Evolutionary conservation across 2,888 invertebrate species (phyloP).

Genomic region (Leptopterna dolabrata): DNA sequence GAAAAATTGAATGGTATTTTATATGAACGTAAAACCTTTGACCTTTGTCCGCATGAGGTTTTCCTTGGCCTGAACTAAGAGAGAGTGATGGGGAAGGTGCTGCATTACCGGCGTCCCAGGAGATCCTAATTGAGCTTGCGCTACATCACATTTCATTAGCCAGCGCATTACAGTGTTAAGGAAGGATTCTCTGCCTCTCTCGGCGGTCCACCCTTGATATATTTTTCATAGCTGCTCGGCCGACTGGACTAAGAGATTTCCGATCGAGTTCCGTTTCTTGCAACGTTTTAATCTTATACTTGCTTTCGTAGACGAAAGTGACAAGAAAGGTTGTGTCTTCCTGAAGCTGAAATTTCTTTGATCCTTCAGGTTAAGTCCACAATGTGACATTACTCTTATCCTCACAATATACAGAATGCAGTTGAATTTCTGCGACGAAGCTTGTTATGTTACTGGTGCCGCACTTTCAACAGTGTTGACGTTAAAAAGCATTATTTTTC

Average conservation of each 20-base stretch:
- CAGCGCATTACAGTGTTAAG: neutral
- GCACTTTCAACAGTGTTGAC: too few relatives aligned
- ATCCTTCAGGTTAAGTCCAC: too few relatives aligned
- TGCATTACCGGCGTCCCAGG: neutral
- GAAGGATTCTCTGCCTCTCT: neutral
- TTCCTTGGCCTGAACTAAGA: neutral
- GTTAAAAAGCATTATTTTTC: too few relatives aligned
- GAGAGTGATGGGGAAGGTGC: neutral
- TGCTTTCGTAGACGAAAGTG: too few relatives aligned
- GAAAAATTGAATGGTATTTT: neutral
- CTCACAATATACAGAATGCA: too few relatives aligned
- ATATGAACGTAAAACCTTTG: neutral
- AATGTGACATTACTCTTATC: too few relatives aligned
- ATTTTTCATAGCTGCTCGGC: neutral
- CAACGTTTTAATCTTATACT: too few relatives aligned
- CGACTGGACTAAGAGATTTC: neutral
- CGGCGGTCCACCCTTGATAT: neutral
- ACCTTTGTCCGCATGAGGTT: neutral
- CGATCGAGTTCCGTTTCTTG: neutral
- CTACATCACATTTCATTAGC: constrained; percentile 22
- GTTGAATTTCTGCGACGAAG: too few relatives aligned
- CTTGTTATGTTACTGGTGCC: too few relatives aligned
- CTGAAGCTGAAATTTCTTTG: too few relatives aligned
- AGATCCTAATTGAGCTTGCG: constrained; percentile 8
- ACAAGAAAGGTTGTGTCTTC: too few relatives aligned